Base-by-base conservation (phyloP, 2,888 invertebrate genomes). In the Protonemura montana region DNA sequence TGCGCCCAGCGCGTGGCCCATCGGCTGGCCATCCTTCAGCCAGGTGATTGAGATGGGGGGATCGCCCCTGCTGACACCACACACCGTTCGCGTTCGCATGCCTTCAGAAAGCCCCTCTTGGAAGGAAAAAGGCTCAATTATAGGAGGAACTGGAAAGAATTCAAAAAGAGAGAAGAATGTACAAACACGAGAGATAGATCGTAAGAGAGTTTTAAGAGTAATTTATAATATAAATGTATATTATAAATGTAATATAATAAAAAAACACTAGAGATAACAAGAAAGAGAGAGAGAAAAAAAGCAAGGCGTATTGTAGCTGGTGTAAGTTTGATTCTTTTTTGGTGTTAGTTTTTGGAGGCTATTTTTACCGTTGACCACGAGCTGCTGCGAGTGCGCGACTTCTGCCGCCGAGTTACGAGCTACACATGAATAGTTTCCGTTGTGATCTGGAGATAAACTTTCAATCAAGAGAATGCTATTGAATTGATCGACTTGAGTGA, bases 121-220 rank as follows among this genome's bases (percentile, higher is more conserved):
- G 93, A 96, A 96, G 93, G 94, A 94, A 94, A 96, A 96, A 93
- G 96, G 95, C 94, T 95, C 95, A 94, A 96, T 95, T 93, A 95
- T 95, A 93, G 96, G 96, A 92, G 96, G 96, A 94, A 96, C 96
- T 96, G 95, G 91, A 93, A 59, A 59, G 59, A 59, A 59, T 59
- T 59, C 59, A 59, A 59, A 59, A 91, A 92, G 91, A 91, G 91
- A 91, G 91, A 91, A 91, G 92, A 93, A 93, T 85, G 59, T 59
- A 86, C 93, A 92, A 92, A 93, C 92, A 93, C 93, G 92, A 93
- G 93, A 91, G 91, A 92, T 91, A 59, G 59, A 59, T 59, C 13
- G 59, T 59, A 59, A 59, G 59, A 59, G 59, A 59, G 35, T 35
- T 35, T 35, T 10, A 35, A 35, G 35, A 35, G 35, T 35, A 35